phyloP scores from a whole-genome alignment of 1,140 invertebrate species.

The Neuroterus valhalla region DNA sequence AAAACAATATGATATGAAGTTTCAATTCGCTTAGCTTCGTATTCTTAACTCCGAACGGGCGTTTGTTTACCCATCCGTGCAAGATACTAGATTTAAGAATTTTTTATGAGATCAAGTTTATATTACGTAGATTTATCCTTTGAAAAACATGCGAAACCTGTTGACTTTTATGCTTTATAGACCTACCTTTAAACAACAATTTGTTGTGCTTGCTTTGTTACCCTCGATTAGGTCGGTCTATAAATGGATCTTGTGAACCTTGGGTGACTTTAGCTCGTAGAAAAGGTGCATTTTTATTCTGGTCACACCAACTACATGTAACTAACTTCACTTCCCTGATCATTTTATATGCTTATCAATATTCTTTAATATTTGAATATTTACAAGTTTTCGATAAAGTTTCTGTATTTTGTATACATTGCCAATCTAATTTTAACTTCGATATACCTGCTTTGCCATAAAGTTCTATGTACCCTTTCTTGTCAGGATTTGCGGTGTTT shows the following conservation, averaged over 20 bases:
- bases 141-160: background rate
- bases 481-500: no score
- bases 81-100: slow-evolving; percentile 54
- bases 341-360: background rate
- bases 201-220: slow-evolving; percentile 20
- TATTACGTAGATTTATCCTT: background rate
- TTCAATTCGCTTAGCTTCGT: slow-evolving; percentile 43
- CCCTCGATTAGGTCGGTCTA: slow-evolving; percentile 14
- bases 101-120: slow-evolving; percentile 53
- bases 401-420: no score
- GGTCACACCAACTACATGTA: no score
- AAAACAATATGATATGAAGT: slow-evolving; percentile 34
- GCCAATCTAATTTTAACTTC: no score
- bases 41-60: slow-evolving; percentile 42
- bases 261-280: background rate
- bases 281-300: background rate
- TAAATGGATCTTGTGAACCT: background rate
- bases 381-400: background rate
- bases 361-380: background rate
- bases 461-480: no score
- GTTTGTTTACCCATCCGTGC: slow-evolving; percentile 48
- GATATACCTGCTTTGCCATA: no score
- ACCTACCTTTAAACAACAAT: background rate
- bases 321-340: no score
- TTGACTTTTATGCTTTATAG: slow-evolving; percentile 1